Base-by-base conservation (phyloP, 2,888 invertebrate genomes). In the Eupeodes luniger region DNA sequence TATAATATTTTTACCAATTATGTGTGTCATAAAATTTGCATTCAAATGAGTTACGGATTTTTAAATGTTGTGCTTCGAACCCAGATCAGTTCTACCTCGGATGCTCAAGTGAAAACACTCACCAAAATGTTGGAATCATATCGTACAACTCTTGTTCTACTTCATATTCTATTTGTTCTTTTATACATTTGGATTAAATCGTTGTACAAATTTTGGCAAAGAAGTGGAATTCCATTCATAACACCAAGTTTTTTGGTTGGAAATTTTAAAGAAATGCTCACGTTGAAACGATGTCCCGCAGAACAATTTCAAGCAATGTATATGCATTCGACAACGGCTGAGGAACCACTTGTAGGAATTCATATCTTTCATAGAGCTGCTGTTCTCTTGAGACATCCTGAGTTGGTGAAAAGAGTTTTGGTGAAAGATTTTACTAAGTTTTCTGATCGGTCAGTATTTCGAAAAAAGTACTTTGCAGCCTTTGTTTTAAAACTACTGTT, bases 391-490 rank as follows among this genome's bases (percentile, higher is more conserved):
- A 92, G 94, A 1, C 94, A 95, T 90, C 94, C 94, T 0, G 94
- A 93, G 3, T 79, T 95, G 14, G 90, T 94, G 0, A 94, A 94
- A 83, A 90, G 92, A 1, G 87, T 94, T 5, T 89, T 94, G 67
- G 91, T 94, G 11, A 94, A 93, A 79, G 95, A 95, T 83, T 94
- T 94, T 75, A 91, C 91, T 12, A 92, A 91, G 19, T 94, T 95
- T 83, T 86, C 91, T 10, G 92, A 94, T 81, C 92, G 94, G 91
- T 91, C 85, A 83, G 55, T 55, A 55, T 6, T 49, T 47, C 47
- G 5, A 10, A 12, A 55, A 55, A 10, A 16, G 5, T 9, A 0
- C 2, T 19, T 44, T 6, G 6, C 10, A 12, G 12, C 12, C 14
- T 57, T 19, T 5, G 12, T 14, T 27, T 2, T 0, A 10, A 19